Percentiles rank a stretch among this genome's conserved stretches.
Evolutionary conservation across 2,113 vertebrate genomes (phyloP).

Genomic region (Dromas ardeola): DNA sequence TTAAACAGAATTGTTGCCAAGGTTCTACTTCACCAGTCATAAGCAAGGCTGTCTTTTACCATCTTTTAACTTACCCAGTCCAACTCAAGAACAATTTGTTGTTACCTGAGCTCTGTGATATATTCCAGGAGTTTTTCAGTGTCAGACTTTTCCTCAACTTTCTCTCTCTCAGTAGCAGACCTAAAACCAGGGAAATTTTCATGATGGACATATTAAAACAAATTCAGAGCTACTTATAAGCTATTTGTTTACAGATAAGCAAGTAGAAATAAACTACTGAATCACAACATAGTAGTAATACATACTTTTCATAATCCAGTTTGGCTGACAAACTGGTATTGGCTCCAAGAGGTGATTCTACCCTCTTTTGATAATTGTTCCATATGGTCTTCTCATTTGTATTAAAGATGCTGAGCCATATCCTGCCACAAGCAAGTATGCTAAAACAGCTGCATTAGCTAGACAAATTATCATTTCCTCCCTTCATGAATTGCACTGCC

Average conservation of each 20-base stretch:
- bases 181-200: conserved; percentile 23
- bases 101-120: conserved; percentile 84
- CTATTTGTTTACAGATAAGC: neutral
- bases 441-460: neutral
- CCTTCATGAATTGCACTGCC: neutral
- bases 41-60: neutral
- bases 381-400: neutral
- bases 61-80: neutral
- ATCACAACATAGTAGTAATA: neutral
- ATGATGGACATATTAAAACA: neutral
- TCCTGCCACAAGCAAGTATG: neutral
- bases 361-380: neutral
- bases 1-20: neutral
- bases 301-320: neutral
- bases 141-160: conserved; percentile 75
- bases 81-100: neutral
- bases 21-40: neutral
- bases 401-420: neutral
- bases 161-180: conserved; percentile 65
- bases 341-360: neutral
- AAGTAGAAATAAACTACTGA: neutral
- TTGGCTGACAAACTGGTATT: neutral
- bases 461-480: neutral
- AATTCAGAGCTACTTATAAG: neutral
- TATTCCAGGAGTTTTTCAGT: conserved; percentile 75